A percentile compares a stretch with the other conserved stretches of the same genome.
Conservation (phyloP, 2,888 invertebrate species). For the Kryphioiulus occultus region DNA sequence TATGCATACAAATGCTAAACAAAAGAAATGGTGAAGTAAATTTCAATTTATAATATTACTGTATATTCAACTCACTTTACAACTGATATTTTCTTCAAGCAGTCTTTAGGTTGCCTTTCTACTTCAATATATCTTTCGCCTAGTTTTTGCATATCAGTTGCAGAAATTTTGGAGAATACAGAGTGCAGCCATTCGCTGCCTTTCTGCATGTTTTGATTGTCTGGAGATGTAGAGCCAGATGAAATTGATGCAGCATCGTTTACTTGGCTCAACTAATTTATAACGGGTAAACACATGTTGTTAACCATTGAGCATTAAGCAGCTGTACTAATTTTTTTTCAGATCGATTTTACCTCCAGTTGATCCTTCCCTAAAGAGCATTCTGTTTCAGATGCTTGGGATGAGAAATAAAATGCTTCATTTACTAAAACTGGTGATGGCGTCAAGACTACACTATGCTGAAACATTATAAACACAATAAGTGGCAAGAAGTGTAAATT, state of each 20-base stretch:
- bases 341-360: neutral
- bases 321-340: neutral
- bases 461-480: neutral
- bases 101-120: neutral
- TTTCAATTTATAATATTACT: too few species aligned
- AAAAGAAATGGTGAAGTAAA: too few species aligned
- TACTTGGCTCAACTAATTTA: neutral
- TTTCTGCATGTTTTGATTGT: neutral
- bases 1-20: too few species aligned
- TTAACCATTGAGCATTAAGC: neutral
- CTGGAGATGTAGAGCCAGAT: neutral
- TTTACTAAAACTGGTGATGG: neutral
- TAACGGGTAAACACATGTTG: too few species aligned
- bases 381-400: neutral
- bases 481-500: neutral
- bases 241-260: neutral
- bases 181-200: neutral
- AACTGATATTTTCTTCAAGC: neutral
- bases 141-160: too few species aligned
- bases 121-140: neutral
- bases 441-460: neutral
- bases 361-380: neutral
- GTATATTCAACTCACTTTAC: neutral
- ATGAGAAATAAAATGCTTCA: neutral
- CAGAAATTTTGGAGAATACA: neutral